Evolutionary conservation across 2,797 vertebrate genomes (phyloP).

Genomic region (Malurus splendens): DNA sequence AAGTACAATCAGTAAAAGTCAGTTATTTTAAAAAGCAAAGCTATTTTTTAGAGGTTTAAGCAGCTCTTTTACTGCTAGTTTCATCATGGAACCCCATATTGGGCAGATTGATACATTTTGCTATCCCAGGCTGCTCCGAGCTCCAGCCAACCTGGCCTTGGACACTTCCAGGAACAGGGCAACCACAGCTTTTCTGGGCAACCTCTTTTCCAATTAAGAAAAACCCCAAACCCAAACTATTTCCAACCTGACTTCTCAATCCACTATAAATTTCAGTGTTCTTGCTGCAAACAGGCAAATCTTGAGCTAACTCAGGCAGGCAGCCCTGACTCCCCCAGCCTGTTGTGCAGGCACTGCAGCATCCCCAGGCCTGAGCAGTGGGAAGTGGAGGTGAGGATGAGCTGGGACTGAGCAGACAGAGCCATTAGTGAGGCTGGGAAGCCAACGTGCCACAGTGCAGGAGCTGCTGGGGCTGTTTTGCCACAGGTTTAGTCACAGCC

Average conservation of each 20-base stretch:
- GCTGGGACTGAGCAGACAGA: not conserved
- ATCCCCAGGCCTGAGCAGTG: not conserved
- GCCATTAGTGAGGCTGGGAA: not conserved
- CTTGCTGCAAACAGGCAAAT: not conserved
- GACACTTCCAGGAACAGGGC: not conserved
- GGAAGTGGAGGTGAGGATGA: not conserved
- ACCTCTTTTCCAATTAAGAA: not conserved
- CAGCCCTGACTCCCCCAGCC: not conserved
- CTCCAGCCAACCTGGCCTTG: not conserved
- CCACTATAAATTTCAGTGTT: not conserved
- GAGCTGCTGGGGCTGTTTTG: not conserved
- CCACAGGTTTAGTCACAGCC: not conserved
- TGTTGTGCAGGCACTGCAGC: not conserved
- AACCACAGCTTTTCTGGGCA: not conserved
- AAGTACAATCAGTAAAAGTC: not conserved
- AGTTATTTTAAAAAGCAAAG: not conserved
- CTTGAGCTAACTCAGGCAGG: not conserved
- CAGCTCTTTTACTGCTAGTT: not conserved
- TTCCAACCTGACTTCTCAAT: not conserved
- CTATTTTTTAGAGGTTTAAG: not conserved
- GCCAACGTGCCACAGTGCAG: not conserved
- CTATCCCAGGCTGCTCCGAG: fast-evolving
- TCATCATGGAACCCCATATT: not conserved
- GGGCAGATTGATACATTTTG: not conserved
- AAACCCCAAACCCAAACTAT: not conserved